Evolutionary conservation across 2,797 vertebrate species (phyloP), one percentile per base, ranked within the genome.

Genomic region (Rhinatrema bivittatum): DNA sequence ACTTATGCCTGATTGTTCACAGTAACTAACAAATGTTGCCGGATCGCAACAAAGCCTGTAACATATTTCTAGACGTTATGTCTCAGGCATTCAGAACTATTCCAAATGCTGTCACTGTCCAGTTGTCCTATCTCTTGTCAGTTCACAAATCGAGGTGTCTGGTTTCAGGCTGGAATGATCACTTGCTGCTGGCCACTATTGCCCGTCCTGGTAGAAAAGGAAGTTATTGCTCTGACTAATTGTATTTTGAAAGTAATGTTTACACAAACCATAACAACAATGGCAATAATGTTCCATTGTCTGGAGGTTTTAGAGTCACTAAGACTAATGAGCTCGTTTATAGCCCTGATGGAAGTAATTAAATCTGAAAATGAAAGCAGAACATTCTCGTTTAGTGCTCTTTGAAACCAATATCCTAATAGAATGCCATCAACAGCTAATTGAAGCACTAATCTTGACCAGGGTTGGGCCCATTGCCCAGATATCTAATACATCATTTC

Each of bases 311-410:
- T 48, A 63, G 50, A 72, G 65, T 56, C 54, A 63, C 70, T 68
- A 60, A 68, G 62, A 65, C 70, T 76, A 75, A 76, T 77, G 70
- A 74, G 67, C 68, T 77, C 70, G 71, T 76, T 79, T 76, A 76
- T 72, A 65, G 64, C 48, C 68, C 65, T 76, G 76, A 79, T 76
- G 74, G 74, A 74, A 70, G 72, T 77, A 77, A 79, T 79, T 79
- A 77, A 69, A 79, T 72, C 65, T 69, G 66, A 66, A 72, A 73
- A 76, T 70, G 68, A 72, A 73, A 76, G 72, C 68, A 67, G 64
- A 67, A 74, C 60, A 70, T 72, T 75, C 63, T 77, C 72, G 68
- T 77, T 75, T 72, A 75, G 71, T 70, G 65, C 61, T 70, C 68
- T 75, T 63, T 74, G 68, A 74, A 76, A 75, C 70, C 61, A 56